Percentiles rank a stretch among this genome's conserved stretches.
These are phyloP conservation scores for Noctua comes DNA, from an alignment of 2,888 invertebrate species.

Conservation along the genomic window DNA sequence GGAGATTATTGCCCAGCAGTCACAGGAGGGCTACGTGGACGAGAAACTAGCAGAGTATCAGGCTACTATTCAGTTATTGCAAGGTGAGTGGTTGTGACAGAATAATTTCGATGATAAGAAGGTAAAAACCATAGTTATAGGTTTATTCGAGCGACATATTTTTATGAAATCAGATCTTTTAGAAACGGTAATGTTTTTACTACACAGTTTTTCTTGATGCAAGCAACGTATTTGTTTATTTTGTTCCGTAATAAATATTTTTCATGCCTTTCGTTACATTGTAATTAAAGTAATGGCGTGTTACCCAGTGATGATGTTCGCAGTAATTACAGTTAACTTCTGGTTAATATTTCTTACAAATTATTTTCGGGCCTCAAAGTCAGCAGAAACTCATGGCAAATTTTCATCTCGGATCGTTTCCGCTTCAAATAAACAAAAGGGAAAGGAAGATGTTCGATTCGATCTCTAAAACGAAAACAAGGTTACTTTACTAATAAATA, in stretches of 20 bases:
- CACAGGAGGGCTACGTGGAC: slow-evolving; percentile 98
- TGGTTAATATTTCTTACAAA: slow-evolving; percentile 37
- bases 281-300: neutral
- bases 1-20: slow-evolving; percentile 97
- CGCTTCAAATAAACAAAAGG: slow-evolving; percentile 29
- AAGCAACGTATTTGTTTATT: neutral
- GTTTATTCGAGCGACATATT: neutral
- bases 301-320: slow-evolving; percentile 1
- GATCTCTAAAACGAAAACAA: neutral
- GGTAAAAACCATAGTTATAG: neutral
- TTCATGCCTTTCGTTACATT: neutral
- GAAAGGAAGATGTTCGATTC: neutral
- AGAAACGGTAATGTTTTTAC: neutral
- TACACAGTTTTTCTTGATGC: neutral
- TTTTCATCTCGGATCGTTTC: slow-evolving; percentile 30
- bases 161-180: neutral
- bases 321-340: slow-evolving; percentile 11
- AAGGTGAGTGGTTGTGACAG: slow-evolving; percentile 91
- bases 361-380: slow-evolving; percentile 25
- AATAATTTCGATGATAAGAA: neutral
- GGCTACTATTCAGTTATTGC: slow-evolving; percentile 96
- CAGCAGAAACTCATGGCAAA: neutral
- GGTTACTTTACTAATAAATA: neutral
- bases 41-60: slow-evolving; percentile 98
- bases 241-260: neutral